Conservation (phyloP, 2,797 vertebrate species). For the Smutsia temminckii region DNA sequence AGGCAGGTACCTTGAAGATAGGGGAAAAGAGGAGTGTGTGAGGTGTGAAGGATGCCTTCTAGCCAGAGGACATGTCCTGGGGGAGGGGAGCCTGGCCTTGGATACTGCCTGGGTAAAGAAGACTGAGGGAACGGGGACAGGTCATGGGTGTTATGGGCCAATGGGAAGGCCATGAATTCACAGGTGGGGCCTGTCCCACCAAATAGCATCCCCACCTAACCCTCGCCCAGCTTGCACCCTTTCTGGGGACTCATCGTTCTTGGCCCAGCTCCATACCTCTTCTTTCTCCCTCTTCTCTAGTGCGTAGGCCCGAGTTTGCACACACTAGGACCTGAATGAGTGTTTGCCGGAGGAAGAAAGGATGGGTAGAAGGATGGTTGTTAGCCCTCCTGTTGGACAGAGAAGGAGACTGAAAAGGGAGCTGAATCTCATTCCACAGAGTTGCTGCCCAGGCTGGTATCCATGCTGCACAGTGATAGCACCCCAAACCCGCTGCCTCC, state of each 20-base stretch:
- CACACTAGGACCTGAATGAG: background rate
- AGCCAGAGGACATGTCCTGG: background rate
- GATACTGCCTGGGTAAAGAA: background rate
- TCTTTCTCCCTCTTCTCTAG: background rate
- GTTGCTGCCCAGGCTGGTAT: background rate
- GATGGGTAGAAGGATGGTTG: background rate
- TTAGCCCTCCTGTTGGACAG: background rate
- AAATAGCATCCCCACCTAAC: background rate
- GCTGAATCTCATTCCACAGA: background rate
- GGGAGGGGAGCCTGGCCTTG: background rate
- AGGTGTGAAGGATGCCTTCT: background rate
- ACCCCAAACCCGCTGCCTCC: background rate
- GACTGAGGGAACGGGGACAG: background rate
- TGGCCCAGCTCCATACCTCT: too few relatives aligned
- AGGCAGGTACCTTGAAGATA: background rate
- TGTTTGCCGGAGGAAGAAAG: background rate
- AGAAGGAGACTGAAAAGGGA: background rate
- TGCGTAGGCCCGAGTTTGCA: background rate
- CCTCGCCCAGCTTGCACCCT: background rate
- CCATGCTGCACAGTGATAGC: fast-evolving
- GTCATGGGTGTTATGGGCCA: background rate
- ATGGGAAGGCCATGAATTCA: background rate
- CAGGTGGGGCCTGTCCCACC: background rate
- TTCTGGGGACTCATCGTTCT: background rate
- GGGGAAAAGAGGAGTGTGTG: background rate